Percentiles rank a stretch among this genome's conserved stretches.
Evolutionary conservation across 2,888 invertebrate species (phyloP).

Genomic region (Asteroscopus sphinx): DNA sequence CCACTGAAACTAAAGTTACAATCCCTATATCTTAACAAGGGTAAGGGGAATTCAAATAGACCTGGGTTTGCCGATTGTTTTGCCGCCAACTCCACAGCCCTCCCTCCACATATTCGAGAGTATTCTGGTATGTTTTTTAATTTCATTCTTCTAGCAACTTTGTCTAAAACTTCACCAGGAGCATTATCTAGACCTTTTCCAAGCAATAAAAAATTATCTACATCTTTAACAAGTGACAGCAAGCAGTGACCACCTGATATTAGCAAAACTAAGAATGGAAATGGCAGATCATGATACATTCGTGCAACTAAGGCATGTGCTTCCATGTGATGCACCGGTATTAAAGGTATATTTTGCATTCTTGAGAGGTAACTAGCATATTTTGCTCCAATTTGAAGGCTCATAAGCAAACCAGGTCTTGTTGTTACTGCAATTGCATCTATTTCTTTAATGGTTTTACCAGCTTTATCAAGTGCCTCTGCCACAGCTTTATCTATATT

Average conservation of each 20-base stretch:
- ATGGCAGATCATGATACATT: slow-evolving; percentile 92
- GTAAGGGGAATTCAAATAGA: slow-evolving; percentile 91
- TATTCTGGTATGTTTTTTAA: slow-evolving; percentile 94
- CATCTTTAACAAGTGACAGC: slow-evolving; percentile 92
- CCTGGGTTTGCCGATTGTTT: slow-evolving; percentile 90
- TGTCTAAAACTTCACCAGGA: slow-evolving; percentile 98
- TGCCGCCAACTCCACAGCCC: slow-evolving; percentile 96
- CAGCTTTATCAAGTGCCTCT: slow-evolving; percentile 91
- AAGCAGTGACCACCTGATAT: slow-evolving; percentile 98
- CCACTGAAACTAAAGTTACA: slow-evolving; percentile 98
- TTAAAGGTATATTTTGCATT: slow-evolving; percentile 93
- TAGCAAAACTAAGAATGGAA: slow-evolving; percentile 96
- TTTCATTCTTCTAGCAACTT: slow-evolving; percentile 96
- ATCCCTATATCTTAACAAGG: slow-evolving; percentile 91
- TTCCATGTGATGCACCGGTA: slow-evolving; percentile 99
- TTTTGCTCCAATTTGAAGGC: slow-evolving; percentile 94
- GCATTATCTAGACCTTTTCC: slow-evolving; percentile 95
- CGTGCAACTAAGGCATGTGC: slow-evolving; percentile 98
- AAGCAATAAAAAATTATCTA: slow-evolving; percentile 94
- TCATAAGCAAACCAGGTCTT: slow-evolving; percentile 95
- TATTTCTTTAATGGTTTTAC: slow-evolving; percentile 91
- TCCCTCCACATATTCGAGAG: slow-evolving; percentile 94
- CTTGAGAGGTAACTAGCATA: slow-evolving; percentile 94
- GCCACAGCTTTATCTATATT: slow-evolving; percentile 94
- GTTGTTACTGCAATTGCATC: slow-evolving; percentile 98